Percentiles rank a stretch among this genome's conserved stretches.
Evolutionary conservation across 2,113 vertebrate species (phyloP).

Genomic region (Scolopax mira): DNA sequence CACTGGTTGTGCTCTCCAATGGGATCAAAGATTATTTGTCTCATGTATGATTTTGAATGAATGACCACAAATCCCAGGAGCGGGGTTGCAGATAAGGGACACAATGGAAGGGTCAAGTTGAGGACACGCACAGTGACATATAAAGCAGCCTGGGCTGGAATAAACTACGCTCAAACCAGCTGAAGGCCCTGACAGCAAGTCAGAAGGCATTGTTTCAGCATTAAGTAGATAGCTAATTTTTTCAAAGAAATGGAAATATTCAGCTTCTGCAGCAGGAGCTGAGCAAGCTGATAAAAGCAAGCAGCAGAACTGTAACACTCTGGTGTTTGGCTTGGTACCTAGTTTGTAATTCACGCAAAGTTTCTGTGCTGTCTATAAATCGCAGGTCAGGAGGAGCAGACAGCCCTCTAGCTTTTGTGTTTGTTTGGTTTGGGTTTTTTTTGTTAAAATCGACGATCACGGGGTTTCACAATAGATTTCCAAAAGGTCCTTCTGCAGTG

Average conservation of each 20-base stretch:
- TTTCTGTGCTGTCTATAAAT: background rate
- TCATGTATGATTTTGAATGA: background rate
- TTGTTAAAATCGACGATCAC: background rate
- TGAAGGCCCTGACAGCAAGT: background rate
- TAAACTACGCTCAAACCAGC: background rate
- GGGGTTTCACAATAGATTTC: background rate
- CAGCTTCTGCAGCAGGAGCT: background rate
- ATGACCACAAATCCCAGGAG: background rate
- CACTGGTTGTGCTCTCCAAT: background rate
- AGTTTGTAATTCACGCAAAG: background rate
- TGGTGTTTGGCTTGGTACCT: background rate
- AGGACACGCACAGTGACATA: background rate
- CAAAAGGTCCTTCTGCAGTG: background rate
- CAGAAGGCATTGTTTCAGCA: background rate
- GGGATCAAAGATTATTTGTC: background rate
- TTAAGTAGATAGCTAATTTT: background rate
- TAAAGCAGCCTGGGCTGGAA: background rate
- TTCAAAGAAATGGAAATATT: background rate
- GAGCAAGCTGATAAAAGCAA: background rate
- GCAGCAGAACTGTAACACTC: background rate
- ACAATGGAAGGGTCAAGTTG: background rate
- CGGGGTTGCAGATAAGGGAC: background rate
- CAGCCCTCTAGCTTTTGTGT: background rate
- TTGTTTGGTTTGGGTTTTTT: background rate
- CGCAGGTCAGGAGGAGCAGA: background rate